Conservation (phyloP, 2,888 invertebrate genomes). For the Julus scandinavius region DNA sequence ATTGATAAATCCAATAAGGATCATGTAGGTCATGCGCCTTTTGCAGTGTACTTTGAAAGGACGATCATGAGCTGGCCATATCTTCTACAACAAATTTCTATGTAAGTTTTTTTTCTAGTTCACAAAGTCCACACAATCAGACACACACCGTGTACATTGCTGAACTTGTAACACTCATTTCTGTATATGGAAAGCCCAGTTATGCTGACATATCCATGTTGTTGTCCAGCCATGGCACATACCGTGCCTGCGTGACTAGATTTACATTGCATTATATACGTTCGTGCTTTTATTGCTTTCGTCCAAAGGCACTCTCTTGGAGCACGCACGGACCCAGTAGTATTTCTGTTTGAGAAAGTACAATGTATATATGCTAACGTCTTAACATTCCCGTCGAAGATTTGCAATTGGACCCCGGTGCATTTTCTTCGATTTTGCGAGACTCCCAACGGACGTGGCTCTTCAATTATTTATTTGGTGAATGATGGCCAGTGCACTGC, state of each 20-base stretch:
- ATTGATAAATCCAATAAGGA: too few species aligned
- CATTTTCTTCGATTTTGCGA: neutral
- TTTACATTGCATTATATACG: neutral
- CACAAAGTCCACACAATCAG: too few species aligned
- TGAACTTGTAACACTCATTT: too few species aligned
- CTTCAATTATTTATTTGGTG: constrained; percentile 29
- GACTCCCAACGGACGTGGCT: neutral
- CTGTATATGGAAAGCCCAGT: neutral
- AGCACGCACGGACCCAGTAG: neutral
- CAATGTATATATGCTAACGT: neutral
- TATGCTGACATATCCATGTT: neutral
- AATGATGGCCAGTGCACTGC: constrained; percentile 20
- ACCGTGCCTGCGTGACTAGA: neutral
- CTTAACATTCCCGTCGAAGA: neutral
- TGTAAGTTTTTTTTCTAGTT: too few species aligned
- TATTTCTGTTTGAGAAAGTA: neutral
- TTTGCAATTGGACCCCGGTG: constrained; percentile 5
- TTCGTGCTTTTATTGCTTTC: neutral
- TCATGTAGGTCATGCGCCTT: too few species aligned
- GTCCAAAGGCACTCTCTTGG: neutral
- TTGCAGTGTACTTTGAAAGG: too few species aligned
- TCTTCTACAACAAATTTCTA: too few species aligned
- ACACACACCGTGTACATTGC: too few species aligned
- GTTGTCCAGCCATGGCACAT: neutral
- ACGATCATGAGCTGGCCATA: too few species aligned